Evolutionary conservation across 2,797 vertebrate species (phyloP).

Genomic region (Xenops minutus): DNA sequence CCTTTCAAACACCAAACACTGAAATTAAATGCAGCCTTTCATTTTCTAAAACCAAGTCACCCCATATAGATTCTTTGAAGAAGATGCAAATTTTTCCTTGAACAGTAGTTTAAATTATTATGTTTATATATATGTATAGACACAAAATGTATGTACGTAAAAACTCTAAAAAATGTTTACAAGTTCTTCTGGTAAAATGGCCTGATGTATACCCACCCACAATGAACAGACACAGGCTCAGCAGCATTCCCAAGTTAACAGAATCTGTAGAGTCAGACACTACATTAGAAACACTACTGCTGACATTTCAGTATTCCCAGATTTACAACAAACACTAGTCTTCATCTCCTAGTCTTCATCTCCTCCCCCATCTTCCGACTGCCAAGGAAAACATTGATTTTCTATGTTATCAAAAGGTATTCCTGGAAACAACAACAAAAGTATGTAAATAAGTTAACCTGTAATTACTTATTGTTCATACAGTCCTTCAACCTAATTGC

Average conservation of each 20-base stretch:
- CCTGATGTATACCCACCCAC: not conserved
- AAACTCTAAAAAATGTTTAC: not conserved
- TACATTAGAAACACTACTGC: not conserved
- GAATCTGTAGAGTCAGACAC: not conserved
- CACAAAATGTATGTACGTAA: not conserved
- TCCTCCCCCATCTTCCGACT: not conserved
- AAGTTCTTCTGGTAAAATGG: not conserved
- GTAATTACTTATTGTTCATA: not conserved
- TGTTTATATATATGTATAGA: not conserved
- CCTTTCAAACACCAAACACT: not conserved
- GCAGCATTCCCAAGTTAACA: not conserved
- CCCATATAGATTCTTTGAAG: not conserved
- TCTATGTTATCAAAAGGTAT: constrained; percentile 2
- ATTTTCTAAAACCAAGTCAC: not conserved
- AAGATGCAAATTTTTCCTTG: not conserved
- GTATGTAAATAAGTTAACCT: not conserved
- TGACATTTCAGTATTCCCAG: not conserved
- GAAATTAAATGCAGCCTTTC: constrained; percentile 1
- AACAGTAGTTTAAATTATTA: not conserved
- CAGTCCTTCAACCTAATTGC: not conserved
- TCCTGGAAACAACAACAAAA: constrained; percentile 3
- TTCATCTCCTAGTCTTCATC: not conserved
- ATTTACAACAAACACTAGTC: not conserved
- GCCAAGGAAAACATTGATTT: not conserved
- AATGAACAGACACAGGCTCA: not conserved